Percentiles rank a stretch among this genome's conserved stretches.
Conservation (phyloP, 2,888 invertebrate species). For the Xylota sylvarum region DNA sequence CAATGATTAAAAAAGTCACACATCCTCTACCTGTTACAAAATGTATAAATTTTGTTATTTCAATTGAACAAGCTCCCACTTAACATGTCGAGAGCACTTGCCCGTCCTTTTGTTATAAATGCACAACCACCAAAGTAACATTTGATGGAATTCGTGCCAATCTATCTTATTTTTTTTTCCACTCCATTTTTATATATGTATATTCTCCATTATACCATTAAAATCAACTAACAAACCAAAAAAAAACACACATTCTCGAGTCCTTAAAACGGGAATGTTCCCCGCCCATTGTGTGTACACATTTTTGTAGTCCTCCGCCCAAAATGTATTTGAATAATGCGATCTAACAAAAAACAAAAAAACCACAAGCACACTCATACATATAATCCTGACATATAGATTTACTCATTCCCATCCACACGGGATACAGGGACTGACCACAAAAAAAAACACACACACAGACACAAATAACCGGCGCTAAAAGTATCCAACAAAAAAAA, state of each 20-base stretch:
- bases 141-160: background rate
- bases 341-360: background rate
- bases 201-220: background rate
- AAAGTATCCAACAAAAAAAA: slow-evolving; percentile 33
- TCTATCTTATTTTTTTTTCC: background rate
- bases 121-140: background rate
- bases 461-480: slow-evolving; percentile 26
- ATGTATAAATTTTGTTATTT: background rate
- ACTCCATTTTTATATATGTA: slow-evolving; percentile 4
- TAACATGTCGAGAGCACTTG: background rate
- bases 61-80: background rate
- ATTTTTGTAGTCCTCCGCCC: background rate
- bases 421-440: slow-evolving; percentile 10
- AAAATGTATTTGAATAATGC: slow-evolving; percentile 48
- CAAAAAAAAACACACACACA: background rate
- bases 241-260: slow-evolving; percentile 21
- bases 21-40: background rate
- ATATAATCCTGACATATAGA: background rate
- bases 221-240: slow-evolving; percentile 25
- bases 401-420: slow-evolving; percentile 15
- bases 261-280: background rate
- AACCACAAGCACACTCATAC: background rate
- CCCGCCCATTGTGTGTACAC: slow-evolving; percentile 14
- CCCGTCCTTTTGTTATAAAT: background rate
- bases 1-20: too few species aligned